These are phyloP conservation scores for Agrotis segetum DNA, from an alignment of 2,888 invertebrate genomes.

Conservation along the genomic window DNA sequence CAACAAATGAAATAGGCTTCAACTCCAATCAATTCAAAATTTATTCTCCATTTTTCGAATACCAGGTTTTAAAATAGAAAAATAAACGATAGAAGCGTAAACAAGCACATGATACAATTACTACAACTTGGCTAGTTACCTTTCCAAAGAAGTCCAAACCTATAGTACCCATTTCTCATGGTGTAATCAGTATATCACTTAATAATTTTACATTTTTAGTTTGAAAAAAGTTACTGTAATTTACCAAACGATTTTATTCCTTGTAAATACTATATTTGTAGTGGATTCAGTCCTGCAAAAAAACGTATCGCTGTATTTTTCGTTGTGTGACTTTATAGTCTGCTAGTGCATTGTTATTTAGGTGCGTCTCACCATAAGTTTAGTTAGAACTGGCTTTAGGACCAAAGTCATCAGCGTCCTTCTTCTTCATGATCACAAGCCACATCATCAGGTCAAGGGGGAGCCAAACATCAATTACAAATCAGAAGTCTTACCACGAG, in stretches of 20 bases:
- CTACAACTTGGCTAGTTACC: neutral
- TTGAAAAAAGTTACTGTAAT: slow-evolving; percentile 67
- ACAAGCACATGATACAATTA: no score
- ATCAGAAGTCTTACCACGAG: neutral
- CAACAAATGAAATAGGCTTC: no score
- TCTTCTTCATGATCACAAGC: neutral
- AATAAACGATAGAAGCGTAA: no score
- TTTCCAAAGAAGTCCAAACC: neutral
- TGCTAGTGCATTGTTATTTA: slow-evolving; percentile 31
- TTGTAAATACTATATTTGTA: slow-evolving; percentile 59
- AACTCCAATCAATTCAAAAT: no score
- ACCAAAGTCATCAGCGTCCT: neutral
- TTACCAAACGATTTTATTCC: slow-evolving; percentile 50
- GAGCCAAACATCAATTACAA: neutral
- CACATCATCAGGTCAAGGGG: neutral
- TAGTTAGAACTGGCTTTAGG: neutral
- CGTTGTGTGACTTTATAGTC: slow-evolving; percentile 57
- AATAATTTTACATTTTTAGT: neutral
- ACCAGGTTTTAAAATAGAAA: no score
- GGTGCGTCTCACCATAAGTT: slow-evolving; percentile 40
- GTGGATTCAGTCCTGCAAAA: slow-evolving; percentile 69
- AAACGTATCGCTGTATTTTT: slow-evolving; percentile 75
- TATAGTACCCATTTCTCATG: neutral
- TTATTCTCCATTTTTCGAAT: no score
- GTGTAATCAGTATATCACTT: slow-evolving; percentile 21